Evolutionary conservation across 35 echinoderm and acorn worm species (phyloP).

Genomic region (Apostichopus parvimensis): DNA sequence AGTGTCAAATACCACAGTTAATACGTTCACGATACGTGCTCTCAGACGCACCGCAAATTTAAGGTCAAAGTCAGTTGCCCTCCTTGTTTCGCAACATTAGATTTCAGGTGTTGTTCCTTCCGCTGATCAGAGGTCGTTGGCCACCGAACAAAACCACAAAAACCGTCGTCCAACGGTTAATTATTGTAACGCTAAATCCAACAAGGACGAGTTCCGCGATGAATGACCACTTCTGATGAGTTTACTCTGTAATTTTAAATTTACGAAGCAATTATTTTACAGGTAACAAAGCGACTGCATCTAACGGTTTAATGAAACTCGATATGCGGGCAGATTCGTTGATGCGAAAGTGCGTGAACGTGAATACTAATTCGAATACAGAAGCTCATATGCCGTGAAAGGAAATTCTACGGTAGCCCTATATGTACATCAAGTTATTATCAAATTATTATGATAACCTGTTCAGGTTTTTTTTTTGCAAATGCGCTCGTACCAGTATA

Average conservation of each 20-base stretch:
- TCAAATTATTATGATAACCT: neutral
- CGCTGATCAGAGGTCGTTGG: neutral
- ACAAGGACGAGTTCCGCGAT: neutral
- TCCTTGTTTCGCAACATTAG: neutral
- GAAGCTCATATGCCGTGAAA: neutral
- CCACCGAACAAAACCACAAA: neutral
- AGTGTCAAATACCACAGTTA: constrained; percentile 47
- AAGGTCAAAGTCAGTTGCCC: constrained; percentile 27
- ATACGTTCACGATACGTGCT: constrained; percentile 39
- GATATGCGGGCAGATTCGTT: constrained; percentile 1
- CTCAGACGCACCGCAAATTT: constrained; percentile 9
- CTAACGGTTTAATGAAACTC: constrained; percentile 41
- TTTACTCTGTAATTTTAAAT: neutral
- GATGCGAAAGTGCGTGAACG: constrained; percentile 18
- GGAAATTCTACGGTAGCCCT: constrained; percentile 23
- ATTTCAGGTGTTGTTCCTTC: constrained; percentile 34
- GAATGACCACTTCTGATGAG: neutral
- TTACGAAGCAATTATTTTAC: constrained; percentile 33
- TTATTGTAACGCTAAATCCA: neutral
- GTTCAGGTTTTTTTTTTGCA: too few species aligned
- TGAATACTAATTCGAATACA: constrained; percentile 40
- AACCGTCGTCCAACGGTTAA: constrained; percentile 2
- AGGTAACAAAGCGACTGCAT: constrained; percentile 32
- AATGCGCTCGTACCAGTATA: too few species aligned
- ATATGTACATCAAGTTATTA: neutral